Base-by-base conservation (phyloP, 2,797 vertebrate species). In the Huso huso region DNA sequence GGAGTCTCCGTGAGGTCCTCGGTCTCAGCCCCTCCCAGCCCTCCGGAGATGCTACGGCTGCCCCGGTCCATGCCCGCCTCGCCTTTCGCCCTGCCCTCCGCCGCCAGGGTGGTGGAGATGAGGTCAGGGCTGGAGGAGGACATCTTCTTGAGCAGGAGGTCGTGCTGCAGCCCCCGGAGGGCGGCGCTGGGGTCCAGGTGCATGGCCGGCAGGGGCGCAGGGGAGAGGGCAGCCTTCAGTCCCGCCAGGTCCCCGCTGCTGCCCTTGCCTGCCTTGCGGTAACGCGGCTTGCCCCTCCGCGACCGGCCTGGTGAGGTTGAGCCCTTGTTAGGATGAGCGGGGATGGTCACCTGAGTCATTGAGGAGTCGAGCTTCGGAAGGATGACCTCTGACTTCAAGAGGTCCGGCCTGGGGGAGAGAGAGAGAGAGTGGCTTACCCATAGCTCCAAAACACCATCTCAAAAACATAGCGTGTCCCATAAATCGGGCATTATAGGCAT, bases 121-220 rank as follows among this genome's bases (percentile, higher is more conserved):
- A 98, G 91, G 71, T 98, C 95, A 0, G 95, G 95, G 74, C 95
- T 94, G 2, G 94, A 96, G 49, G 93, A 95, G 10, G 93, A 95
- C 88, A 93, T 91, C 80, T 94, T 93, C 64, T 93, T 90, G 6
- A 93, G 88, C 18, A 93, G 87, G 7, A 93, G 84, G 75, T 94
- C 93, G 1, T 93, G 92, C 77, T 94, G 93, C 68, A 91, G 86
- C 66, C 91, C 91, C 49, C 90, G 88, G 10, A 88, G 86, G 4
- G 86, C 87, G 0, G 81, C 84, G 1, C 82, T 87, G 78, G 82
- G 82, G 70, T 74, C 89, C 77, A 84, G 78, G 77, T 79, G 78
- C 78, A 84, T 86, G 87, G 83, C 73, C 83, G 81, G 78, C 85
- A 72, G 82, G 79, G 63, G 84, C 79, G 85, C 84, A 0, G 86